Base-by-base conservation (phyloP, 2,797 vertebrate species). In the Danio aesculapii region DNA sequence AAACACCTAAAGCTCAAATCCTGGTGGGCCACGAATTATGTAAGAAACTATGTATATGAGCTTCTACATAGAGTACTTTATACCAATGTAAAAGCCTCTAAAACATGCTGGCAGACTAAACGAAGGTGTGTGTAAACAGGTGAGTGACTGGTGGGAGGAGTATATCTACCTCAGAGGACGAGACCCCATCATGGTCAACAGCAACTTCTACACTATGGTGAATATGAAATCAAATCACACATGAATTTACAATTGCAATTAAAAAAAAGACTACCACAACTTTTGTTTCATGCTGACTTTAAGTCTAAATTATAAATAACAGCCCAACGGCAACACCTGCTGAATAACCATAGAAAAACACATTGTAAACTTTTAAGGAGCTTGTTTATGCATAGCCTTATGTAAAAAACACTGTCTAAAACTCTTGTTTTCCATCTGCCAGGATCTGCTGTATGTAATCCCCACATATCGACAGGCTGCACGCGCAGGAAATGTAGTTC, bases 71-170 rank as follows among this genome's bases (percentile, higher is more conserved):
- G n/a, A n/a, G n/a, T n/a, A n/a, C n/a, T n/a, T n/a, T n/a, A n/a
- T n/a, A n/a, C n/a, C n/a, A n/a, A n/a, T n/a, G n/a, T n/a, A n/a
- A n/a, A n/a, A n/a, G n/a, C n/a, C 13, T 72, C n/a, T 55, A 43
- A 8, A 9, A 58, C 13, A 44, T 21, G 21, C 13, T 46, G n/a
- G 47, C n/a, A 43, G 71, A 44, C 46, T 13, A 19, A 17, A 10
- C 80, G 5, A 49, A 49, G 7, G 17, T 75, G 39, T 83, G n/a
- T n/a, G 10, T 81, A 13, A 30, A 1, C 83, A 99, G 98, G 98
- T 99, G 74, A 98, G 97, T 41, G 97, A 99, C 90, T 99, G 97
- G 98, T 99, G 98, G 98, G 98, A 98, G 88, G 96, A 98, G 66
- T 99, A 96, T 77, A 90, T 99, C 87, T 99, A 99, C 89, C 94